Conservation (phyloP, 1,140 invertebrate genomes). For the Cotesia vestalis region DNA sequence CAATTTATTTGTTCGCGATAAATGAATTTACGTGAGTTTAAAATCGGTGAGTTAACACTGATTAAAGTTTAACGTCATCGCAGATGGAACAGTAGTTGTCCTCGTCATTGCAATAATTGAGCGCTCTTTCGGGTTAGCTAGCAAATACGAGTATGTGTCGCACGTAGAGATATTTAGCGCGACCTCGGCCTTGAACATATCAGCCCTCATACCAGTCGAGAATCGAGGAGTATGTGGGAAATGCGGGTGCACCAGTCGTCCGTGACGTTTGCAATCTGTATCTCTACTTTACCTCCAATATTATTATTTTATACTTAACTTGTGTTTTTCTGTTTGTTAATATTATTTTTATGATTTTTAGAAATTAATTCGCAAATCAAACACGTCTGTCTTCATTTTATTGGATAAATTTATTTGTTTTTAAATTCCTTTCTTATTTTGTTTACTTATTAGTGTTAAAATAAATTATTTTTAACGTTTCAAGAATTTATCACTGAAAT, state of each 20-base stretch:
- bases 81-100: not conserved
- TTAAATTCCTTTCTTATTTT: no score
- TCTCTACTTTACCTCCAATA: conserved; percentile 34
- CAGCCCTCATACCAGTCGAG: conserved; percentile 51
- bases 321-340: conserved; percentile 9
- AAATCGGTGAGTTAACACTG: not conserved
- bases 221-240: conserved; percentile 49
- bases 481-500: no score
- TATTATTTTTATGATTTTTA: not conserved
- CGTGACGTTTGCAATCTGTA: conserved; percentile 49
- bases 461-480: no score
- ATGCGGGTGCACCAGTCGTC: conserved; percentile 61
- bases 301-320: not conserved
- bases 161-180: conserved; percentile 47
- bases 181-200: conserved; percentile 62
- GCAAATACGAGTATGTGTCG: conserved; percentile 46
- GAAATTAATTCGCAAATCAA: not conserved
- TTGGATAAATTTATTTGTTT: no score
- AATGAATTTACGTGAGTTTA: not conserved
- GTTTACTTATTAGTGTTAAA: no score
- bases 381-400: no score
- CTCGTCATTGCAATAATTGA: conserved; percentile 17
- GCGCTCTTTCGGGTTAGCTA: not conserved
- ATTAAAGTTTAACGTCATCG: conserved; percentile 1
- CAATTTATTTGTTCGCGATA: not conserved